Conservation (phyloP, 2,888 invertebrate species). For the Troides helena region DNA sequence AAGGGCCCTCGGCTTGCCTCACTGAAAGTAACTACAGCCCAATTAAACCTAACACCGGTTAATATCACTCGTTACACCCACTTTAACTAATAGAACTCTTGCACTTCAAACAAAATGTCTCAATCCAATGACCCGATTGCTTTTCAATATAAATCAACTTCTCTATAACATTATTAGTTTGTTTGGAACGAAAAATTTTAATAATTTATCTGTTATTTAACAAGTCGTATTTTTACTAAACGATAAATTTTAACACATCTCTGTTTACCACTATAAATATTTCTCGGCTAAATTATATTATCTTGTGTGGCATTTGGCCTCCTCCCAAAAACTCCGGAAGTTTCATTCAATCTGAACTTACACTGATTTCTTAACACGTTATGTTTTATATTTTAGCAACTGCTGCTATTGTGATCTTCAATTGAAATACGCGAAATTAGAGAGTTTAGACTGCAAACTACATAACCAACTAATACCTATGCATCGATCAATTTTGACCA, state of each 20-base stretch:
- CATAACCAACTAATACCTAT: background rate
- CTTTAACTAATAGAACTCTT: constrained; percentile 49
- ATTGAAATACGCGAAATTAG: background rate
- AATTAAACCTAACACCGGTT: constrained; percentile 53
- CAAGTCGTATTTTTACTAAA: constrained; percentile 17
- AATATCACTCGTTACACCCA: constrained; percentile 48
- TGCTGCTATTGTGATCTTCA: background rate
- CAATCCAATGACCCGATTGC: background rate
- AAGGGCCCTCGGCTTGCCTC: constrained; percentile 41
- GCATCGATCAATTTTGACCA: background rate
- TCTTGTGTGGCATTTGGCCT: constrained; percentile 18
- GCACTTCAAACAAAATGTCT: background rate
- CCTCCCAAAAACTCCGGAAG: constrained; percentile 16
- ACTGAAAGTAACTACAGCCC: constrained; percentile 45
- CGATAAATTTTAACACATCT: constrained; percentile 14
- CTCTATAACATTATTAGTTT: background rate
- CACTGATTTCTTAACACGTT: constrained; percentile 6
- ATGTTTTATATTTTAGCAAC: background rate
- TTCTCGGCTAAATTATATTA: constrained; percentile 14
- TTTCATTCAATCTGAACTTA: constrained; percentile 21
- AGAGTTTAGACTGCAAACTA: background rate
- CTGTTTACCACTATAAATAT: constrained; percentile 20
- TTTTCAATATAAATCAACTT: background rate
- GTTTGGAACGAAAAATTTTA: background rate
- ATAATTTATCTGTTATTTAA: constrained; percentile 1